Base-by-base conservation (phyloP, 2,888 invertebrate species). In the Deilephila elpenor region DNA sequence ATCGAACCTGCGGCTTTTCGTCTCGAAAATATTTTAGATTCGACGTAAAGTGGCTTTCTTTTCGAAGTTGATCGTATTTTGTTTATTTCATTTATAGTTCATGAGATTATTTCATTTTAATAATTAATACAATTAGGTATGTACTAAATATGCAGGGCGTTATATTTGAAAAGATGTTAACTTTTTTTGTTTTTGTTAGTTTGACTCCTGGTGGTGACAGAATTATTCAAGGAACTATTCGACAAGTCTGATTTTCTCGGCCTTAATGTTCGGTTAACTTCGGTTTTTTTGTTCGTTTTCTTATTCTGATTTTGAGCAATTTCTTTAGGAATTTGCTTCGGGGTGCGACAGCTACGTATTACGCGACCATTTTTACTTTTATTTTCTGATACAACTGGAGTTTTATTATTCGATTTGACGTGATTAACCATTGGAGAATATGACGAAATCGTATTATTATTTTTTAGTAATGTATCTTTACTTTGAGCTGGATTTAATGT, bases 331-430 rank as follows among this genome's bases (percentile, higher is more conserved):
- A 25, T 44, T 67, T 67, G 67, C n/a, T 76, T 79, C 44, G 74
- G 76, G 53, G 73, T 78, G 25, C 82, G 76, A 79, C 82, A 85
- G 4, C 81, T 78, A 67, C 82, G 79, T 4, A 83, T 20, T 14
- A 79, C 77, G 5, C 84, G 78, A 53, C 73, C 78, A 71, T 72
- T 81, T 71, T 70, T 75, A 25, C 74, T 80, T 34, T 77, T 80
- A 56, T 77, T 73, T 75, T 78, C 78, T 61, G 37, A 73, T 25
- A 56, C 17, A 14, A 1, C 34, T 5, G 11, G 11, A 17, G 29
- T 19, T 32, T 17, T 44, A 32, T 62, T 62, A 25, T 72, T 62
- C 8, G 20, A 7, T 44, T 56, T 64, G 8, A 67, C 51, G 20
- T 34, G 56, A 7, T 72, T 64, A 32, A 6, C 37, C 17, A 37